Evolutionary conservation across 2,113 vertebrate genomes (phyloP), one percentile per base, ranked within the genome.

Genomic region (Nannobrachium achirus): DNA sequence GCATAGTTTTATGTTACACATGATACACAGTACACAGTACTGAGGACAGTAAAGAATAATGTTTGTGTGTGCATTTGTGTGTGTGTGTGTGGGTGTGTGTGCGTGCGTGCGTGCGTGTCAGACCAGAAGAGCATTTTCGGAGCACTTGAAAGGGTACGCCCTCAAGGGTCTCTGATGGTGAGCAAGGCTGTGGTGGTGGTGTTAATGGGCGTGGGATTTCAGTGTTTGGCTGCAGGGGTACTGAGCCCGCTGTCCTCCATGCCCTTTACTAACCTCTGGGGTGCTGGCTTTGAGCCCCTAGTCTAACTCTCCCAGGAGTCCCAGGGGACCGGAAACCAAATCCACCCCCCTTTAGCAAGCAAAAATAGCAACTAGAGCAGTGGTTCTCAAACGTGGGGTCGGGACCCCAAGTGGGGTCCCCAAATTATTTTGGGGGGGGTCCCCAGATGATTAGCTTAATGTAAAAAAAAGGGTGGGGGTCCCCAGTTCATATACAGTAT

Each of bases 181-280:
- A 49, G 48, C 14, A 13, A n/a, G 8, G 9, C 8, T 5, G 20
- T 7, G 9, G 49, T 39, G 10, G 19, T 7, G 42, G 16, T 20
- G 25, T 50, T 48, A 14, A 8, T 58, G 60, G n/a, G 40, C 13
- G 18, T 45, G 19, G 56, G 63, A 6, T 69, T 42, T 44, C 42
- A 63, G 56, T 78, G 53, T 19, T 15, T 56, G 42, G 52, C 2
- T 33, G 25, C 10, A 64, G 46, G 19, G 41, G 49, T 65, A 33
- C n/a, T 73, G 59, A 41, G 75, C 56, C 48, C 16, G 13, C 73
- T 73, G 59, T 81, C 66, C 11, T 0, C 62, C 45, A 10, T 15
- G 53, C 62, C 88, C 78, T 84, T 80, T 81, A 75, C 44, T 15
- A 19, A 63, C 61, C 80, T 73, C 67, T 73, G 51, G 80, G 81